A percentile compares a stretch with the other conserved stretches of the same genome.
phyloP scores from a whole-genome alignment of 2,113 vertebrate species.

The Noturus placidus region DNA sequence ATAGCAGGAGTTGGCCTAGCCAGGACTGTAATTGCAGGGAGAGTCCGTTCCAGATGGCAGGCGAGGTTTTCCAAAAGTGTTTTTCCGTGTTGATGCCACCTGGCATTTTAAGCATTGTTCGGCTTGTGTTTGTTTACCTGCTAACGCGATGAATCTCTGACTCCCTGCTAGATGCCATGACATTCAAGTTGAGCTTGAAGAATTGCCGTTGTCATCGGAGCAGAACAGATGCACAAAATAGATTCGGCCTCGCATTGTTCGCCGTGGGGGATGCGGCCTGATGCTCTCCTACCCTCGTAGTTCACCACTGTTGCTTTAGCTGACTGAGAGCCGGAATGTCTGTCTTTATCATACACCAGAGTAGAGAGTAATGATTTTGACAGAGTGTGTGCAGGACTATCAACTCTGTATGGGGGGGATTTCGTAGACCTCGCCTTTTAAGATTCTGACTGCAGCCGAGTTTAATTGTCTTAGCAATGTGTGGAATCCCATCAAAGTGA shows the following conservation, averaged over 20 bases:
- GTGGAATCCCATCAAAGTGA: not conserved
- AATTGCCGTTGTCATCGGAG: constrained; percentile 48
- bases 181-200: constrained; percentile 48
- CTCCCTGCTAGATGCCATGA: constrained; percentile 36
- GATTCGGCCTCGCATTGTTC: constrained; percentile 33
- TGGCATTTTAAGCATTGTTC: constrained; percentile 49
- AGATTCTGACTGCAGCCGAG: constrained; percentile 24
- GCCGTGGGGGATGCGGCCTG: constrained; percentile 23
- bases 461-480: constrained; percentile 27
- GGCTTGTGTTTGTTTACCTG: constrained; percentile 35
- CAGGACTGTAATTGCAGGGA: constrained; percentile 14
- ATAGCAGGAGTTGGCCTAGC: constrained; percentile 22
- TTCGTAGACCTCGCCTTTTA: not conserved
- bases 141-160: constrained; percentile 35
- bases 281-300: constrained; percentile 26
- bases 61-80: constrained; percentile 32
- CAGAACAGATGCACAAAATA: constrained; percentile 47
- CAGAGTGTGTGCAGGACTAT: constrained; percentile 23
- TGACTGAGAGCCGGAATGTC: not conserved
- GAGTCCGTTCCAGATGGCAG: constrained; percentile 11
- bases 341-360: constrained; percentile 12
- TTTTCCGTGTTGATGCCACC: constrained; percentile 24
- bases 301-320: constrained; percentile 22
- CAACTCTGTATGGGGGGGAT: not conserved
- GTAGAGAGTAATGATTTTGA: constrained; percentile 39